Evolutionary conservation across 2,888 invertebrate species (phyloP), one percentile per base, ranked within the genome.

Genomic region (Amphimallon solstitiale): DNA sequence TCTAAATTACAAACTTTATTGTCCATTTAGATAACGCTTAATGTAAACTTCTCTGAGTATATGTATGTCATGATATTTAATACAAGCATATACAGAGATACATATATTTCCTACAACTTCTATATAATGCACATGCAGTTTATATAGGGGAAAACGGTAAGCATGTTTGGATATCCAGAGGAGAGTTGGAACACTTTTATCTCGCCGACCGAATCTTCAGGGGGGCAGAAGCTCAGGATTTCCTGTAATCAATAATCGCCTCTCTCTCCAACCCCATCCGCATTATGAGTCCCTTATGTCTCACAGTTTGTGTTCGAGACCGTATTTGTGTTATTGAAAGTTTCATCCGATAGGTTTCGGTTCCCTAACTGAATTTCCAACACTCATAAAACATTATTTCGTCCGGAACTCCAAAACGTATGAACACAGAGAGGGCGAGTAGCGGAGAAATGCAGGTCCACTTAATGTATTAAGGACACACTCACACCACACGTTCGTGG

Each of bases 281-380:
- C 10, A 29, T 29, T 29, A 29, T 29, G 29, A 29, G 29, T 29
- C 29, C 29, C 29, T 29, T 29, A 29, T 29, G 29, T 29, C 29
- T 29, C 29, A 29, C 29, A 29, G 29, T 29, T 29, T 29, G 29
- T 29, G 29, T 29, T 29, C 29, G 29, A 29, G 29, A 29, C 7
- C 15, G 38, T 52, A 56, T 40, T 56, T 56, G 40, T 23, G 56
- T 40, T 56, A 56, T 56, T 56, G 56, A 56, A 56, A 40, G 56
- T 56, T 56, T 56, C 40, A 23, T 15, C 23, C 56, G 56, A 40
- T 56, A 56, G 56, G 56, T 56, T 56, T 56, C 56, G 56, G 40
- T 56, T 56, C 40, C n/a, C 54, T 48, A 64, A 64, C 64, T 64
- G 56, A 64, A 64, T 56, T 64, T 64, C 64, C 56, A 64, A 64